Evolutionary conservation across 2,888 invertebrate species (phyloP).

Genomic region (Orchesella flavescens): DNA sequence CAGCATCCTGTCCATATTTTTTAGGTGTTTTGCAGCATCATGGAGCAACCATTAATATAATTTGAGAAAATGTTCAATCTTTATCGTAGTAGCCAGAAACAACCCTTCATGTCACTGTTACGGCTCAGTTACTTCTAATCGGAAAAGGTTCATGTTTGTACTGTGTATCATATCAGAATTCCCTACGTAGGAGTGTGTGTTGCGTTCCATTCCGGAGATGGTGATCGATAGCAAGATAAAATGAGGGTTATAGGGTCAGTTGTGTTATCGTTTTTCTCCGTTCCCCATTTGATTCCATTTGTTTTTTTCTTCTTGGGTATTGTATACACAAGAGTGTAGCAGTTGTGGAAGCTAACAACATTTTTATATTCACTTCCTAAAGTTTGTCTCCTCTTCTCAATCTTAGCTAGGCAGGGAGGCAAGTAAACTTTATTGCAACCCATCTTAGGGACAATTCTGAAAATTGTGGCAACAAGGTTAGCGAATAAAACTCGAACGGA

Average conservation of each 20-base stretch:
- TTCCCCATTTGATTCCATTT: conserved; percentile 48
- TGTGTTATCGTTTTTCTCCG: conserved; percentile 38
- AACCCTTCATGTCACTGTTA: too few species aligned
- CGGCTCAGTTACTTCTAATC: too few species aligned
- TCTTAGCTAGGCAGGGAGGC: not conserved
- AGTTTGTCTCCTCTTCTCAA: not conserved
- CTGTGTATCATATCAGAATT: not conserved
- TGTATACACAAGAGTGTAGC: not conserved
- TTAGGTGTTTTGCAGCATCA: not conserved
- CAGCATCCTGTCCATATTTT: not conserved
- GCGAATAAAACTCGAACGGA: conserved; percentile 50
- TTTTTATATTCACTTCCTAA: too few species aligned
- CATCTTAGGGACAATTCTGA: conserved; percentile 41
- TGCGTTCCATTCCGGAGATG: not conserved
- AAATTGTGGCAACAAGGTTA: conserved; percentile 55
- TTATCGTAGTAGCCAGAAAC: too few species aligned
- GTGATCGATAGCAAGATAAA: conserved; percentile 55
- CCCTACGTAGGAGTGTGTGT: not conserved
- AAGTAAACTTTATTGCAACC: conserved; percentile 14
- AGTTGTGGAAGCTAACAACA: too few species aligned
- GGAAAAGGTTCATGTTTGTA: not conserved
- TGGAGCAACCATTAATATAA: too few species aligned
- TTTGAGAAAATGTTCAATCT: too few species aligned
- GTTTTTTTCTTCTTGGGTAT: conserved; percentile 16
- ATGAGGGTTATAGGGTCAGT: conserved; percentile 56